Conservation (phyloP, 2,888 invertebrate species). For the Drosophila mimica region DNA sequence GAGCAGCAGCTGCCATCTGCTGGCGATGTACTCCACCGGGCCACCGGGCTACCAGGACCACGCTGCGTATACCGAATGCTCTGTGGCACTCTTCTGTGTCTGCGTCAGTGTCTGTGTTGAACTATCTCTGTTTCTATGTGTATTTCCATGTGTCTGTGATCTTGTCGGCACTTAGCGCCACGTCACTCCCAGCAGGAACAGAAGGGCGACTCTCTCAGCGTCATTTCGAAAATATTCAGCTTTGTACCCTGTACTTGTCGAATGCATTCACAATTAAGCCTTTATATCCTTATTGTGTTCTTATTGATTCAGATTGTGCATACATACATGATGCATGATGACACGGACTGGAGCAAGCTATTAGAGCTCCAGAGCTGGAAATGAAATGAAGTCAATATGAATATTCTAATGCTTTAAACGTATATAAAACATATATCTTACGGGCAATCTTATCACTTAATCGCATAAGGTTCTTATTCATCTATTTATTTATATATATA, state of each 20-base stretch:
- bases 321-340: neutral
- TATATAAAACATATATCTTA: no score
- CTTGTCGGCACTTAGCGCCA: constrained; percentile 63
- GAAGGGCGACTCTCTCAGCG: neutral
- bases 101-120: neutral
- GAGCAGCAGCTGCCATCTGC: constrained; percentile 36
- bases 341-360: neutral
- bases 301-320: neutral
- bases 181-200: constrained; percentile 39
- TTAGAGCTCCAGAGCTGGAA: neutral
- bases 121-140: constrained; percentile 3
- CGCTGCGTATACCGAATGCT: constrained; percentile 60
- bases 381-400: neutral
- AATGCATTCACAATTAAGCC: constrained; percentile 1
- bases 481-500: no score
- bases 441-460: no score
- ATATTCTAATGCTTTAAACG: no score
- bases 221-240: constrained; percentile 12
- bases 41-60: constrained; percentile 10
- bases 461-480: no score
- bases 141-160: neutral
- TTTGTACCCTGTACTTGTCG: neutral
- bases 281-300: neutral
- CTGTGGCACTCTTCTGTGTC: neutral
- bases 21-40: constrained; percentile 14